Evolutionary conservation across 2,113 vertebrate species (phyloP), one percentile per base, ranked within the genome.

Genomic region (Lamprotornis superbus): DNA sequence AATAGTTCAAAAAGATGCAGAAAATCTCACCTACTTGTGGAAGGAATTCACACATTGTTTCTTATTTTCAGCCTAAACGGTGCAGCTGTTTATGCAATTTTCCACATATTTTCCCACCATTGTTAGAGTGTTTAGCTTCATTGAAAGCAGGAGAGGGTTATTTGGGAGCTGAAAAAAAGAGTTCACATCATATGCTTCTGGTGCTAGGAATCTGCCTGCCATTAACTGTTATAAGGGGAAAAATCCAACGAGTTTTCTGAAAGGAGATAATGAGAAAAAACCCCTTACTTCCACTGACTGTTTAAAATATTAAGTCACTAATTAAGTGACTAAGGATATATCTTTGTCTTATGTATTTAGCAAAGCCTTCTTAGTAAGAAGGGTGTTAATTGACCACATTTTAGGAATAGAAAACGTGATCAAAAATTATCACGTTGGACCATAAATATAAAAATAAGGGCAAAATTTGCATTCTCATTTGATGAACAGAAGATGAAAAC

Each of bases 341-440:
- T 10, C 8, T 93, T 94, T 87, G 22, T 90, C 42, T 80, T 82
- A 83, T 16, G 22, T 88, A 56, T 79, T 94, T 55, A 83, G 33
- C 47, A 93, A 74, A 89, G 15, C 30, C 16, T 85, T 75, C 55
- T 95, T 74, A 50, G 24, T 57, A 59, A 78, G 52, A 94, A 90
- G 49, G 19, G 35, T 81, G 89, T 81, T 97, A 93, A 85, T 73
- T n/a, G 70, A 64, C 33, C 16, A 56, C 9, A 11, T 56, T 64
- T 89, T 75, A 70, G 77, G 63, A 96, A 52, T 60, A 86, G 73
- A 91, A 92, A 86, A 68, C 6, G 1, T 83, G 55, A 91, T 76
- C 60, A 80, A 63, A 88, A 90, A 76, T 76, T 52, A n/a, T 82
- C 56, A 71, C 25, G 10, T 67, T 61, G 60, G 12, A 5, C 50